Base-by-base conservation (phyloP, 2,113 vertebrate species). In the Maccullochella peelii region DNA sequence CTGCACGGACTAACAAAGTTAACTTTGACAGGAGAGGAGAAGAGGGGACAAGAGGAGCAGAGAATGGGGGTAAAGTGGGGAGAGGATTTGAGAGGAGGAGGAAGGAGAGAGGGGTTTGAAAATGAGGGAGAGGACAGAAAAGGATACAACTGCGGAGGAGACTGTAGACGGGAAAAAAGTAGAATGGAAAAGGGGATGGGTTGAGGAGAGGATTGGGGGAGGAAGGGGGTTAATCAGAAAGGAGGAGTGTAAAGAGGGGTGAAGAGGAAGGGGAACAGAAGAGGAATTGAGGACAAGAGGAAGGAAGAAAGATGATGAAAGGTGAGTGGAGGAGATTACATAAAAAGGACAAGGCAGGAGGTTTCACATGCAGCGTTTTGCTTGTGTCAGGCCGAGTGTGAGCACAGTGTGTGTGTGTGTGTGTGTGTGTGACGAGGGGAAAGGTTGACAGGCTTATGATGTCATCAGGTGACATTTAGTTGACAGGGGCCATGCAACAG, bases 361-460 rank as follows among this genome's bases (percentile, higher is more conserved):
- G 80, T 86, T 84, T 86, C 72, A 75, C 73, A 74, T 6, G 77
- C 59, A 66, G 47, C 20, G 38, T 50, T 89, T 85, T 73, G 67
- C 72, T 74, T 79, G 71, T 86, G 89, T 86, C 70, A 71, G 62
- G 78, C 57, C n/a, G 20, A 57, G 69, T 21, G 72, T 83, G 79
- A 62, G 74, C n/a, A 16, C 14, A 2, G 69, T 55, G 55, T 76
- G 62, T 72, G 59, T 27, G 70, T 40, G 63, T 58, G 38, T 58
- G 75, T 76, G 67, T 57, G 52, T 36, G 49, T 73, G 77, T 55
- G 63, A 80, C 16, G 30, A 88, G 91, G 86, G 68, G 82, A 93
- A 93, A 92, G 91, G 93, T 91, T 92, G 91, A 92, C 91, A 80
- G 80, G 90, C 78, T 69, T 76, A 89, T 92, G 91, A 92, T 91